Evolutionary conservation across 2,888 invertebrate genomes (phyloP).

Genomic region (Drosophila gaucha): DNA sequence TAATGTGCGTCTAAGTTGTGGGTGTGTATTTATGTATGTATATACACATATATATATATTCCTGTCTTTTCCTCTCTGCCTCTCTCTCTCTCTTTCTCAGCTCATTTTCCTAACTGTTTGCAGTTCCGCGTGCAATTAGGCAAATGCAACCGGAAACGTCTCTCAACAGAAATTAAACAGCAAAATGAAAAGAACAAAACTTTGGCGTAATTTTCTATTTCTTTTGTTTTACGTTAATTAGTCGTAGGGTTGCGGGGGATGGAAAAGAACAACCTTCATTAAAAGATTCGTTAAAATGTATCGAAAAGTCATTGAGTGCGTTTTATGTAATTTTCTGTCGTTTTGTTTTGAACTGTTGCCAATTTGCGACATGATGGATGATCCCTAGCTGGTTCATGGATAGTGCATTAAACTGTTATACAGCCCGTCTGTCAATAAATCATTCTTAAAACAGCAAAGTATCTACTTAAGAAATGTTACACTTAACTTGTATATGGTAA

Average conservation of each 20-base stretch:
- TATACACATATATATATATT: not conserved
- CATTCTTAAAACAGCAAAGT: too few species aligned
- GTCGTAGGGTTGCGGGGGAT: conserved; percentile 11
- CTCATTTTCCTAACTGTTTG: conserved; percentile 6
- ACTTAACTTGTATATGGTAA: not conserved
- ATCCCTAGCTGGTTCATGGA: conserved; percentile 14
- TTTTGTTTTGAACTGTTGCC: conserved; percentile 42
- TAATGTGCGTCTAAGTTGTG: conserved; percentile 18
- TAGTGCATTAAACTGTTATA: conserved; percentile 29
- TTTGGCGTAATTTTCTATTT: conserved; percentile 24
- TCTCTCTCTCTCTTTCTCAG: not conserved
- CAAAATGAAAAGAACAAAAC: conserved; percentile 18
- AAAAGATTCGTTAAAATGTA: conserved; percentile 22
- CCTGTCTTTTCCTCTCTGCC: conserved; percentile 1
- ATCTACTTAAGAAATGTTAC: not conserved
- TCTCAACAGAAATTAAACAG: conserved; percentile 15
- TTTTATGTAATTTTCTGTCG: conserved; percentile 43
- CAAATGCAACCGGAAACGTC: conserved; percentile 58
- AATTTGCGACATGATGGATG: conserved; percentile 25
- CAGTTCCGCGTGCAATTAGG: conserved; percentile 66
- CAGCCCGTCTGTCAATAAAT: not conserved
- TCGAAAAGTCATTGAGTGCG: conserved; percentile 42
- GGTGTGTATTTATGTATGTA: not conserved
- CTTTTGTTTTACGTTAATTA: conserved; percentile 36
- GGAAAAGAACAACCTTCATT: conserved; percentile 30